Evolutionary conservation across 2,888 invertebrate genomes (phyloP).

Genomic region (Dryomyza anilis): DNA sequence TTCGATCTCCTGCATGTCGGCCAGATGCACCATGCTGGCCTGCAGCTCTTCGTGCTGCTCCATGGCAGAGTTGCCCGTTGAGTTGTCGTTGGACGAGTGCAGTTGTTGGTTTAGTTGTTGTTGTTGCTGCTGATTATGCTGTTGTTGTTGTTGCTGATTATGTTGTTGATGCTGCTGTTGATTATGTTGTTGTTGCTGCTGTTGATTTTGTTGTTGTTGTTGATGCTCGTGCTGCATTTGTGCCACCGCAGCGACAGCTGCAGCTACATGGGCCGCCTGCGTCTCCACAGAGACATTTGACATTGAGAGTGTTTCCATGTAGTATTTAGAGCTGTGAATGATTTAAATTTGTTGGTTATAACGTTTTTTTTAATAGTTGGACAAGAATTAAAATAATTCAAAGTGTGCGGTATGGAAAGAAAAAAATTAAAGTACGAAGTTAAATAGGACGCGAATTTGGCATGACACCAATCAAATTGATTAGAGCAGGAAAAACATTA

Average conservation of each 20-base stretch:
- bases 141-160: too few relatives aligned
- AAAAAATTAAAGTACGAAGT: too few relatives aligned
- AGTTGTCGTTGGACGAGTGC: neutral
- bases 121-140: slow-evolving; percentile 17
- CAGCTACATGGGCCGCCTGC: slow-evolving; percentile 23
- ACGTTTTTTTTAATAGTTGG: too few relatives aligned
- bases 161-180: neutral
- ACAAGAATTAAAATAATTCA: too few relatives aligned
- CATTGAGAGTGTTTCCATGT: slow-evolving; percentile 28
- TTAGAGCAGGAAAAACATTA: too few relatives aligned
- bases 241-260: slow-evolving; percentile 5
- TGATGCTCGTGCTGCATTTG: slow-evolving; percentile 7
- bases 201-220: too few relatives aligned
- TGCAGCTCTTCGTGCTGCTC: slow-evolving; percentile 32
- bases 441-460: too few relatives aligned
- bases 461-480: too few relatives aligned
- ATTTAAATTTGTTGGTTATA: too few relatives aligned
- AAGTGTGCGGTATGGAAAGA: too few relatives aligned
- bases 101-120: too few relatives aligned
- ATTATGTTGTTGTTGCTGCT: too few relatives aligned
- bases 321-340: neutral
- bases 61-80: slow-evolving; percentile 10
- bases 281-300: slow-evolving; percentile 31
- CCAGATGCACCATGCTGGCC: slow-evolving; percentile 42
- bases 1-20: slow-evolving; percentile 38